A percentile compares a stretch with the other conserved stretches of the same genome.
phyloP scores from a whole-genome alignment of 1,140 invertebrate genomes.

The Caenorhabditis briggsae region DNA sequence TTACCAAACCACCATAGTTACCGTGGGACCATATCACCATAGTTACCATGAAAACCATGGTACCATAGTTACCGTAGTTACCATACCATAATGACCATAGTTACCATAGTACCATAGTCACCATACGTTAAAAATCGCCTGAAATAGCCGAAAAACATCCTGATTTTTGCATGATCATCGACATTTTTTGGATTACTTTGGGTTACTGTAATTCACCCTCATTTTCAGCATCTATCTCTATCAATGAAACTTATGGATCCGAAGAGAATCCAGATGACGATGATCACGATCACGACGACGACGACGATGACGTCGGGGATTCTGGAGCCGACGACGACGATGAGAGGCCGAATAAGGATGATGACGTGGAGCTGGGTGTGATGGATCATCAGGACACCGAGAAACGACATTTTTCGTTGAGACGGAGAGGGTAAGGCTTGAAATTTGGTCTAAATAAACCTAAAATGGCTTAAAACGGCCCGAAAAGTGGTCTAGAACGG shows the following conservation, averaged over 20 bases:
- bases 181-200: background rate
- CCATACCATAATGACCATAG: no score
- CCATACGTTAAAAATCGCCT: no score
- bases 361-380: constrained; percentile 41
- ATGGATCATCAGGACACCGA: constrained; percentile 43
- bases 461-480: no score
- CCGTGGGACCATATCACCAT: no score
- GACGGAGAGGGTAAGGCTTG: constrained; percentile 61
- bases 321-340: constrained; percentile 42
- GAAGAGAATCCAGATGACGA: constrained; percentile 50
- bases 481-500: background rate
- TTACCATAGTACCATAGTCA: no score
- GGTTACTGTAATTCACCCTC: background rate
- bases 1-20: no score
- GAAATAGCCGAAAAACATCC: no score
- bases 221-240: constrained; percentile 32
- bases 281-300: constrained; percentile 56
- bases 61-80: no score
- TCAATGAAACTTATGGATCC: constrained; percentile 27
- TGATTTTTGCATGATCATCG: no score
- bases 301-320: constrained; percentile 42
- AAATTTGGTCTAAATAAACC: no score
- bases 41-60: no score
- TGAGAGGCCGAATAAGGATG: constrained; percentile 56
- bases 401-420: constrained; percentile 43